phyloP scores from a whole-genome alignment of 1,140 invertebrate species.

The Penaeus vannamei region DNA sequence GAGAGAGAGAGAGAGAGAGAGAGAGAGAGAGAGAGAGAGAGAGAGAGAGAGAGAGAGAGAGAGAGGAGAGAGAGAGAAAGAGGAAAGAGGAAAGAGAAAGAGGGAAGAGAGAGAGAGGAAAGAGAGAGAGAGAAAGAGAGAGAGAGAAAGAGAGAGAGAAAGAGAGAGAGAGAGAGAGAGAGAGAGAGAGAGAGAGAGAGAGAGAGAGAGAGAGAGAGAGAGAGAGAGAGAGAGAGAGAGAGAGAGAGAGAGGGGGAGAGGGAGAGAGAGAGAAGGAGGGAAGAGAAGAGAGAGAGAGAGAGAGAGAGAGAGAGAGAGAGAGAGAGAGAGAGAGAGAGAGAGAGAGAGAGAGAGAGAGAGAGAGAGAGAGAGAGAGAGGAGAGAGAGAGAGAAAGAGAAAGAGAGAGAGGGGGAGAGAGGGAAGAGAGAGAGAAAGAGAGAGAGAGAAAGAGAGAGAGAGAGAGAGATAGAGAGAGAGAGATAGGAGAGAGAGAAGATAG shows the following conservation, averaged over 20 bases:
- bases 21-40: neutral
- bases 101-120: neutral
- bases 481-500: neutral
- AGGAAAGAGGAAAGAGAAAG: no score
- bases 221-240: neutral
- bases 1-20: neutral
- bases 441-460: neutral
- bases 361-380: neutral
- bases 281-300: neutral
- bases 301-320: no score
- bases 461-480: neutral
- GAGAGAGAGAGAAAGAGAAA: neutral
- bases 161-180: neutral
- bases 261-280: neutral
- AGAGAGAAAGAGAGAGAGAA: no score
- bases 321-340: no score
- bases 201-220: neutral
- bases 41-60: slow-evolving; percentile 14
- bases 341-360: neutral
- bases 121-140: neutral
- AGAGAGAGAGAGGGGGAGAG: neutral
- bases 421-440: neutral
- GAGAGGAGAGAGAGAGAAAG: no score
- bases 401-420: neutral
- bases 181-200: neutral